Base-by-base conservation (phyloP, 2,797 vertebrate genomes). In the Neostethus bicornis region DNA sequence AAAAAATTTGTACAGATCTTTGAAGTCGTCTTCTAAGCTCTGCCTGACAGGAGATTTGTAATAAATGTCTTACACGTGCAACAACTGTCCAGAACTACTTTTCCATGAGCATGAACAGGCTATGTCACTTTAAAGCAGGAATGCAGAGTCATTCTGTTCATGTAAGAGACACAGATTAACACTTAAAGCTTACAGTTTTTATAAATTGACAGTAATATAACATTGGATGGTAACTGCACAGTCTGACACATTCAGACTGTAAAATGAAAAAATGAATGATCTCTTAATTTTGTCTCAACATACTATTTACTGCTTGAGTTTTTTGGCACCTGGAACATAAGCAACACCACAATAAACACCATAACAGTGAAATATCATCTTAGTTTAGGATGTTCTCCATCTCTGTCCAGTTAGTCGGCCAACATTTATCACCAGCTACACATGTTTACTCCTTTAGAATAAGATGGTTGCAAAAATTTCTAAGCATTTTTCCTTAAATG, bases 401-500 rank as follows among this genome's bases (percentile, higher is more conserved):
- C 38, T 42, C 66, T 53, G 54, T 63, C 65, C 77, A 80, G 57
- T 46, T 58, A 76, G 80, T 55, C 48, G 41, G 46, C 51, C 5
- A 37, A 61, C 76, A 89, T 88, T 80, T 53, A 87, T 90, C 85
- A 85, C 80, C 73, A 59, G 89, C 76, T 83, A 65, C 42, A 51
- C 38, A 47, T 73, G 66, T 51, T 54, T 51, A 60, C 58, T 77
- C 47, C 26, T 73, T 76, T 73, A 67, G 29, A 39, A 65, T 65
- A 66, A 73, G 64, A 71, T 49, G 8, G 73, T 51, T 80, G 60
- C 79, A 63, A n/a, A n/a, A n/a, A 51, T 59, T 44, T 42, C 17
- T 13, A 23, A 65, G 53, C 48, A 41, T 61, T 69, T 73, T 73
- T 13, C 67, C 54, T 35, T 57, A 13, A 25, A 81, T 66, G 73